Evolutionary conservation across 2,888 invertebrate genomes (phyloP).

Genomic region (Actias luna): DNA sequence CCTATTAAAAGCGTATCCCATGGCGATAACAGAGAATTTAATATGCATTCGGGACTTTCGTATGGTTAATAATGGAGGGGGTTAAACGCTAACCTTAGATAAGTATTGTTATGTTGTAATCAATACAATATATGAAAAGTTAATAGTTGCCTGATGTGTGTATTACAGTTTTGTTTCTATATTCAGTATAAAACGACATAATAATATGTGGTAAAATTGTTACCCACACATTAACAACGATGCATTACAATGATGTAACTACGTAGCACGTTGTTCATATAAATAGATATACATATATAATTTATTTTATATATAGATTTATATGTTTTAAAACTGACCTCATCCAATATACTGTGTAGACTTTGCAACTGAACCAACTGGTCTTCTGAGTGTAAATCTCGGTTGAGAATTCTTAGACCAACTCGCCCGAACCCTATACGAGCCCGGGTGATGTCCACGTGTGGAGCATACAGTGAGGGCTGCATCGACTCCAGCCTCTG

Average conservation of each 20-base stretch:
- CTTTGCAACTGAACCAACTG: slow-evolving; percentile 60
- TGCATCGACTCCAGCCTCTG: slow-evolving; percentile 63
- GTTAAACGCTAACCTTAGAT: too few species aligned
- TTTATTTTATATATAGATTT: background rate
- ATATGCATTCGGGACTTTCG: too few species aligned
- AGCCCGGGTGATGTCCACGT: slow-evolving; percentile 60
- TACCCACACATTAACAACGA: too few species aligned
- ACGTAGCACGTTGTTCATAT: background rate
- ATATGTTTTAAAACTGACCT: slow-evolving; percentile 39
- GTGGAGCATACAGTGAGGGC: slow-evolving; percentile 61
- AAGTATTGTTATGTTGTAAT: background rate
- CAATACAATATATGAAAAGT: background rate
- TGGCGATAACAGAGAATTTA: too few species aligned
- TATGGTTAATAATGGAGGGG: too few species aligned
- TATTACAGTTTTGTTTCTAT: background rate
- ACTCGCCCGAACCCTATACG: slow-evolving; percentile 60
- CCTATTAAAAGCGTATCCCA: too few species aligned
- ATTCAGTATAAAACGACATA: background rate
- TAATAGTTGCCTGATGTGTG: background rate
- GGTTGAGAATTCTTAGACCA: slow-evolving; percentile 57
- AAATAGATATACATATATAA: too few species aligned
- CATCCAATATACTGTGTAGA: slow-evolving; percentile 62
- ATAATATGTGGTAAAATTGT: too few species aligned
- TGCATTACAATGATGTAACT: too few species aligned
- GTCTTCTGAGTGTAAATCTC: slow-evolving; percentile 59